Evolutionary conservation across 2,797 vertebrate genomes (phyloP), one percentile per base, ranked within the genome.

Genomic region (Halcyon chelicuti): DNA sequence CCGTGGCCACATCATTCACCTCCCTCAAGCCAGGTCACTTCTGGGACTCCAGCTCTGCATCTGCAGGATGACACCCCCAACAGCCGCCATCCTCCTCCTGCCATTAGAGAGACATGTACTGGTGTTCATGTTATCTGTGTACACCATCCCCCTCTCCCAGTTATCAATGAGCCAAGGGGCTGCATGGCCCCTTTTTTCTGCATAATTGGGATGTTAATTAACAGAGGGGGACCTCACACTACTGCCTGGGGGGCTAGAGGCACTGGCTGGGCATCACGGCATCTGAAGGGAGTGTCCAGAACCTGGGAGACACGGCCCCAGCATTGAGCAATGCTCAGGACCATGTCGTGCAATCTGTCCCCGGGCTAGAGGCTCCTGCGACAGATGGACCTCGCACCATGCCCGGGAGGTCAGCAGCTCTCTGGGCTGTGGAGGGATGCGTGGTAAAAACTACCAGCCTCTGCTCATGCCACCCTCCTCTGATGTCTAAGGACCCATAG

Each of bases 361-460:
- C 20, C 26, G 3, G 92, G 95, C 86, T 37, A 51, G 77, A 22
- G 75, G 86, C 88, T 90, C 46, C 4, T 2, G 1, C 4, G 44
- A n/a, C 96, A 97, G 96, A 96, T 94, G 96, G 95, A 49, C 75
- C 28, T 57, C 1, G 8, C 4, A 1, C 72, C 1, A 4, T 49
- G 82, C 86, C 93, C 28, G 1, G 40, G 46, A 71, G 96, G 76
- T n/a, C 87, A 52, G 86, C 51, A 9, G 47, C 91, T 78, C 63
- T 35, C 29, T 1, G 18, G 73, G 80, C 54, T 2, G 2, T 29
- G 62, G 42, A 37, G 33, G 67, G 72, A 52, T 16, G 49, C 0
- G 10, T 11, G 65, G 61, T 49, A 7, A 19, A 19, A 84, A 11
- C 54, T 80, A 51, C 46, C 62, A 22, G 58, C 67, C 25, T 65